Percentiles rank a stretch among this genome's conserved stretches.
Evolutionary conservation across 2,888 invertebrate genomes (phyloP).

Genomic region (Oscheius sp.): DNA sequence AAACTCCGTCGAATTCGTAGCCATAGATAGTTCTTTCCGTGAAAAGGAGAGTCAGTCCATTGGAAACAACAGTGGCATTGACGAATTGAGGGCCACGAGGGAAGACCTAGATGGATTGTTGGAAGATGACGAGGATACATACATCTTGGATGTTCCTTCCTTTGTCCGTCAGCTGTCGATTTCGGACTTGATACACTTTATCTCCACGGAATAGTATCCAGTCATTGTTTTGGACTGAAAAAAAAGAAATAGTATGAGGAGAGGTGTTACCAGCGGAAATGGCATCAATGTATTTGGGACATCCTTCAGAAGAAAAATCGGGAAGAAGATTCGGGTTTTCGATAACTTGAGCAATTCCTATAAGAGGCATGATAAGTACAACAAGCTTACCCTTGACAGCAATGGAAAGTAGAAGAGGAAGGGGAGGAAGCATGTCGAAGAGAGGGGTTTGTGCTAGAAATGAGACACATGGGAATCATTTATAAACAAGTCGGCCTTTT

Average conservation of each 20-base stretch:
- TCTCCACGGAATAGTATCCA: constrained; percentile 52
- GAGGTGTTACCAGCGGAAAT: constrained; percentile 47
- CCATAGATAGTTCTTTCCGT: constrained; percentile 62
- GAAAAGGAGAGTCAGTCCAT: constrained; percentile 51
- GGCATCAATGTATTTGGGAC: constrained; percentile 47
- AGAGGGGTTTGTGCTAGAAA: constrained; percentile 21
- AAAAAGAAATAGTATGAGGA: too few relatives aligned
- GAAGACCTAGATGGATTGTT: constrained; percentile 40
- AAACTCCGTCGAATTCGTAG: constrained; percentile 54
- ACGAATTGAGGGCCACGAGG: constrained; percentile 61
- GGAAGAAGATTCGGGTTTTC: constrained; percentile 28
- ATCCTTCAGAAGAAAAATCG: constrained; percentile 31
- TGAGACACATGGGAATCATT: constrained; percentile 7
- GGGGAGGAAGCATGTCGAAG: constrained; percentile 26
- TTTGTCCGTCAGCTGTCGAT: constrained; percentile 32
- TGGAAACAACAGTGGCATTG: constrained; percentile 59
- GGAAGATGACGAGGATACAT: not conserved
- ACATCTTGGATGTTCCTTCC: constrained; percentile 54
- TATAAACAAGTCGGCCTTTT: constrained; percentile 11
- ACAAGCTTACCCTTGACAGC: constrained; percentile 1
- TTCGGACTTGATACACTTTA: constrained; percentile 46
- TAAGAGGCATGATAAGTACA: not conserved
- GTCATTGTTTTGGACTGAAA: constrained; percentile 43
- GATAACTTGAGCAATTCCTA: too few relatives aligned
- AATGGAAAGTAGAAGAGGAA: constrained; percentile 26